Base-by-base conservation (phyloP, 1,140 invertebrate species). In the Tetramorium alpestre region DNA sequence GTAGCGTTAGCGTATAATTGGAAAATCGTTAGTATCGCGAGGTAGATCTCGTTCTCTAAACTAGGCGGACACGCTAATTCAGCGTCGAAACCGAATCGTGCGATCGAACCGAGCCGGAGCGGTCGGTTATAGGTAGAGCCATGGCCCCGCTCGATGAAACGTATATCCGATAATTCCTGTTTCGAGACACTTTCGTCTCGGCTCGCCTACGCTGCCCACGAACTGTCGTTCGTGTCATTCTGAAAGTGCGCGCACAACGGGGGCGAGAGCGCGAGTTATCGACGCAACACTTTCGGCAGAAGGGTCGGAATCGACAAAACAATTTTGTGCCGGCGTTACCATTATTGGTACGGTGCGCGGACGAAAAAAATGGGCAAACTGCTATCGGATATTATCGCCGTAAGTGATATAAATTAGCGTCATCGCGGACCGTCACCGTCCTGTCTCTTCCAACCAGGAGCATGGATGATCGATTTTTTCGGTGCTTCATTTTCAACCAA, bases 11-110 rank as follows among this genome's bases (percentile, higher is more conserved):
- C 93, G 91, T 93, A 87, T 94, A 95, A 95, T 95, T 95, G 94
- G 93, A 95, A 95, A 95, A 95, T 95, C 94, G 93, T 95, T 95
- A 92, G 87, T 95, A 94, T 94, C 94, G 91, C 82, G 82, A 89
- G 16, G 44, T 33, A 75, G 88, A 93, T 93, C 93, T 91, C 91
- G 69, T 73, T 80, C 64, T 65, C 49, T 70, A 87, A 62, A 80
- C 38, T 73, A 60, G 25, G 73, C 73, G 82, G 67, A 76, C 89
- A 88, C 87, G 88, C 88, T 94, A 94, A 94, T 92, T 92, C 90
- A 86, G 91, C 88, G 89, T 90, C 86, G 72, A 41, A 70, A 56
- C 49, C 67, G 77, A 80, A 78, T 49, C 54, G 76, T 69, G 81
- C 60, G 75, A 84, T 49, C 67, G 70, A 58, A 78, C 49, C 81